Conservation (phyloP, 2,113 vertebrate species). For the Sinosuthora webbiana region DNA sequence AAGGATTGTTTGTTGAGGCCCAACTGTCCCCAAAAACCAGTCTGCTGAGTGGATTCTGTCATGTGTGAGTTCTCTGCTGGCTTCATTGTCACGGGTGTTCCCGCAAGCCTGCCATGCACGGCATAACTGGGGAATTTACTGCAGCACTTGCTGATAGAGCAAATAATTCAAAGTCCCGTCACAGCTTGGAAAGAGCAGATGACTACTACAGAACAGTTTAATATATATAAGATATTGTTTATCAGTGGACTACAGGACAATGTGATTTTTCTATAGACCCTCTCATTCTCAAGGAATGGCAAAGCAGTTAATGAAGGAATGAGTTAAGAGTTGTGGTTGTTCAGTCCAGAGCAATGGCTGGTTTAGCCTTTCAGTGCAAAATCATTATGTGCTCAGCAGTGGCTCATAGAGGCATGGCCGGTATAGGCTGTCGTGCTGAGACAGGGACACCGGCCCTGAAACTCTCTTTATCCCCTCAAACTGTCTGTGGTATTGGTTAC, state of each 20-base stretch:
- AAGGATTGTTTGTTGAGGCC: slow-evolving; percentile 63
- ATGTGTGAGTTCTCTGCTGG: slow-evolving; percentile 36
- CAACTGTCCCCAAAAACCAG: slow-evolving; percentile 37
- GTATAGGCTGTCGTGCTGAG: neutral
- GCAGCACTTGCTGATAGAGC: neutral
- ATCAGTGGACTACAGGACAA: neutral
- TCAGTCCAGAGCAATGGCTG: neutral
- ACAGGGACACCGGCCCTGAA: neutral
- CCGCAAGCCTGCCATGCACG: neutral
- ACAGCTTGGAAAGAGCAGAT: slow-evolving; percentile 45
- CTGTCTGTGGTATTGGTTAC: neutral
- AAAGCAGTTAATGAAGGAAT: slow-evolving; percentile 23
- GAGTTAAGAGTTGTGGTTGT: slow-evolving; percentile 11
- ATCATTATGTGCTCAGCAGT: neutral
- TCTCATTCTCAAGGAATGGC: slow-evolving; percentile 12
- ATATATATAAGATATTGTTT: slow-evolving; percentile 31
- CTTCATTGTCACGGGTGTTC: slow-evolving; percentile 50
- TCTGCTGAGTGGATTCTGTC: slow-evolving; percentile 30
- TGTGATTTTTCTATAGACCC: slow-evolving; percentile 2
- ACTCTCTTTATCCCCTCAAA: neutral
- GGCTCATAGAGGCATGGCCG: neutral
- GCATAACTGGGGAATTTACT: slow-evolving; percentile 27
- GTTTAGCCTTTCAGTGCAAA: neutral
- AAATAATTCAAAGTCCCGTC: slow-evolving; percentile 46
- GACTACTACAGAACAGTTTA: slow-evolving; percentile 16